phyloP scores from a whole-genome alignment of 2,113 vertebrate species.

The Papio anubis region DNA sequence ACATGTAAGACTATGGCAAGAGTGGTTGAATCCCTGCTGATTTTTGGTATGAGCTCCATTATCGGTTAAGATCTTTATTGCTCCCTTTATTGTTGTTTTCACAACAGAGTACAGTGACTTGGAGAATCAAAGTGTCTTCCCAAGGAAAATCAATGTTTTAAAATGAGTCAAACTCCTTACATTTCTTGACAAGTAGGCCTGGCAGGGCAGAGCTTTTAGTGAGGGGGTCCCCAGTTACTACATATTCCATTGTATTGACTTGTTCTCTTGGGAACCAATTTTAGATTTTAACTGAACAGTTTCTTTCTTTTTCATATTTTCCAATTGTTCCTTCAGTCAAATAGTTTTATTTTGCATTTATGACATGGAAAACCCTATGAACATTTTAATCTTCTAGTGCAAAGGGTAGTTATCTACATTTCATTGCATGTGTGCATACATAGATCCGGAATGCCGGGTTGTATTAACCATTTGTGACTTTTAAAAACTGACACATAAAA shows the following conservation, averaged over 20 bases:
- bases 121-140: background rate
- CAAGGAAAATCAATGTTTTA: background rate
- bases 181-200: background rate
- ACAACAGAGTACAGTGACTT: background rate
- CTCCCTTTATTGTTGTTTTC: constrained; percentile 17
- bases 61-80: background rate
- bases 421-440: background rate
- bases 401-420: background rate
- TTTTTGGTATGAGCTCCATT: background rate
- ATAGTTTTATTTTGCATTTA: constrained; percentile 24
- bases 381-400: background rate
- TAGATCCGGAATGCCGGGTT: background rate
- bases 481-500: background rate
- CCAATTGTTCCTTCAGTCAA: background rate
- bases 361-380: background rate
- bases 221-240: background rate
- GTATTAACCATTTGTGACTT: background rate
- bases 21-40: background rate
- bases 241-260: background rate
- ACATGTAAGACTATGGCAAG: background rate
- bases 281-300: constrained; percentile 4
- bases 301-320: constrained; percentile 15
- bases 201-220: background rate
- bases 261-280: background rate
- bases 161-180: background rate